A percentile compares a stretch with the other conserved stretches of the same genome.
Evolutionary conservation across 1,140 invertebrate genomes (phyloP).

Genomic region (Vollenhovia emeryi): DNA sequence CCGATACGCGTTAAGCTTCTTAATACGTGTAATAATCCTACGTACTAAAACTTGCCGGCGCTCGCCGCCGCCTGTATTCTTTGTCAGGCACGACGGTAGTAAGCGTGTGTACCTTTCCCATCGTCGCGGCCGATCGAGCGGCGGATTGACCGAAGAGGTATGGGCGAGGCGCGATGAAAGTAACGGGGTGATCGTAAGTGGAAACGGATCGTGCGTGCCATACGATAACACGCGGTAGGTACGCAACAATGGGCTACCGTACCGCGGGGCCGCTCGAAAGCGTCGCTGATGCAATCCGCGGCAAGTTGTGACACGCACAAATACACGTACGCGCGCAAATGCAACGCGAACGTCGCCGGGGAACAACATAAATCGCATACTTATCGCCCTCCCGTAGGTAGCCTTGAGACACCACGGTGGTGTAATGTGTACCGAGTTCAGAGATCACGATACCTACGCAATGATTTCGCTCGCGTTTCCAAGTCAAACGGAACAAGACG

Average conservation of each 20-base stretch:
- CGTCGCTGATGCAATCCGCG: conserved; percentile 76
- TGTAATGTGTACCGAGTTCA: conserved; percentile 66
- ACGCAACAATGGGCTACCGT: conserved; percentile 76
- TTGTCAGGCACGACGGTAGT: background rate
- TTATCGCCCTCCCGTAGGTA: conserved; percentile 70
- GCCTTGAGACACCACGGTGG: conserved; percentile 65
- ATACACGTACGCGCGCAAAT: background rate
- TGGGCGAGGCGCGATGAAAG: conserved; percentile 43
- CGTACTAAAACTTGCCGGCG: background rate
- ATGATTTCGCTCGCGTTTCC: background rate
- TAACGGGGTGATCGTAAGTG: conserved; percentile 49
- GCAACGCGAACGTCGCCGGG: background rate
- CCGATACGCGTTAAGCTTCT: background rate
- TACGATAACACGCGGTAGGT: conserved; percentile 55
- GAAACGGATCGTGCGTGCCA: conserved; percentile 63
- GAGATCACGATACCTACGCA: conserved; percentile 73
- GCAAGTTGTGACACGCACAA: conserved; percentile 70
- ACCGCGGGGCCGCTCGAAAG: conserved; percentile 76
- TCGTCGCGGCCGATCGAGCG: conserved; percentile 11
- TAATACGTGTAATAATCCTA: conserved; percentile 9
- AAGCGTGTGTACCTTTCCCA: conserved; percentile 25
- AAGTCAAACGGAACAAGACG: background rate
- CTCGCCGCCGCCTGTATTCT: background rate
- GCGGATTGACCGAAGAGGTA: conserved; percentile 46
- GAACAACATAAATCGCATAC: conserved; percentile 76